Conservation (phyloP, 2,888 invertebrate genomes). For the Apoda limacodes region DNA sequence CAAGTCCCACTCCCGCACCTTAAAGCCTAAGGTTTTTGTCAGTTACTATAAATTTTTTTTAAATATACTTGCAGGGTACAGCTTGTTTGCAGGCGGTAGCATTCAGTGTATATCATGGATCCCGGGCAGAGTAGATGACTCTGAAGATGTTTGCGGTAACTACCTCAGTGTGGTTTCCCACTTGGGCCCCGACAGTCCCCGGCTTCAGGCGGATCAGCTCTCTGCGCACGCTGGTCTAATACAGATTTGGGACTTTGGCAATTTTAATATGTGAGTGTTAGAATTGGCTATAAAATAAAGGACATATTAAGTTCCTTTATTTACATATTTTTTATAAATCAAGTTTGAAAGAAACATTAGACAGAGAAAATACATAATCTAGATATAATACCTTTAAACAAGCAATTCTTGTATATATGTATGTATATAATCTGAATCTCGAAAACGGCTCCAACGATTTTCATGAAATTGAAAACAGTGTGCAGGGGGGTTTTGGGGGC, state of each 20-base stretch:
- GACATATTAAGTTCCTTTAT: too few relatives aligned
- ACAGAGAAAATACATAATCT: neutral
- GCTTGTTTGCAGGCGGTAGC: slow-evolving; percentile 67
- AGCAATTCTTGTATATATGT: too few relatives aligned
- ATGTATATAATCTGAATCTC: too few relatives aligned
- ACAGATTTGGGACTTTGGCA: slow-evolving; percentile 78
- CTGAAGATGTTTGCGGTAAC: slow-evolving; percentile 30
- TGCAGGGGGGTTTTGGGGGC: too few relatives aligned
- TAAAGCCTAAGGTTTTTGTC: too few relatives aligned
- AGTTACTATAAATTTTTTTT: too few relatives aligned
- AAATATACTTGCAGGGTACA: slow-evolving; percentile 24
- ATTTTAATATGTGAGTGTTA: slow-evolving; percentile 40
- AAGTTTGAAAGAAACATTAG: neutral
- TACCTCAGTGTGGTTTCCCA: slow-evolving; percentile 72
- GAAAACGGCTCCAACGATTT: too few relatives aligned
- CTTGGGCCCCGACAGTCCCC: slow-evolving; percentile 58
- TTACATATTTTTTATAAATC: slow-evolving; percentile 1
- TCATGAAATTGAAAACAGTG: too few relatives aligned
- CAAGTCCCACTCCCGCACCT: too few relatives aligned
- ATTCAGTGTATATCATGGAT: slow-evolving; percentile 71
- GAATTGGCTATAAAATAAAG: too few relatives aligned
- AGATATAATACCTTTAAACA: too few relatives aligned
- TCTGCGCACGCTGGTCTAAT: slow-evolving; percentile 64
- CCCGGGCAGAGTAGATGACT: slow-evolving; percentile 20
- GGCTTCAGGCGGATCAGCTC: slow-evolving; percentile 37